Conservation (phyloP, 2,888 invertebrate genomes). For the Cotesia congregata region DNA sequence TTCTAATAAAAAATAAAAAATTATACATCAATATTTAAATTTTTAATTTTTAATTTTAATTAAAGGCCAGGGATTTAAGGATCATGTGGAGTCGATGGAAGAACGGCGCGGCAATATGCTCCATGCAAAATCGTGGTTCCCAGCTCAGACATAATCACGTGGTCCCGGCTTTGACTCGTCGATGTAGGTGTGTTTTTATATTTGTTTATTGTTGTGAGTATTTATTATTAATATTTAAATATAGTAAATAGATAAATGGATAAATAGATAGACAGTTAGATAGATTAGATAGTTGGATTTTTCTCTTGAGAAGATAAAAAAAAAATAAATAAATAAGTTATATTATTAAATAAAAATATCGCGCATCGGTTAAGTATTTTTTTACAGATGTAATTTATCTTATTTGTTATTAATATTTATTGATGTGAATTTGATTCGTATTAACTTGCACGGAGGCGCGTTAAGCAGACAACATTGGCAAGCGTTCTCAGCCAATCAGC, state of each 20-base stretch:
- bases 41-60: not conserved
- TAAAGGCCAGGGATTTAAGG: not conserved
- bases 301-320: not conserved
- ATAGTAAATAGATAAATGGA: not conserved
- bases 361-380: not conserved
- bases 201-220: constrained; percentile 41
- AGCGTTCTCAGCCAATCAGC: constrained; percentile 63
- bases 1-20: too few relatives aligned
- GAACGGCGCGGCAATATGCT: constrained; percentile 74
- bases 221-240: constrained; percentile 37
- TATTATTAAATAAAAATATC: not conserved
- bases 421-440: constrained; percentile 17
- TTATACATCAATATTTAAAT: not conserved
- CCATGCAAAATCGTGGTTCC: constrained; percentile 88
- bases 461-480: constrained; percentile 61
- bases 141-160: constrained; percentile 79
- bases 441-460: constrained; percentile 42
- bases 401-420: constrained; percentile 26
- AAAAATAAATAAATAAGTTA: not conserved
- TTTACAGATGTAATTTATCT: not conserved
- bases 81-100: constrained; percentile 72
- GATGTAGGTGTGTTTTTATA: constrained; percentile 62
- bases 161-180: constrained; percentile 74
- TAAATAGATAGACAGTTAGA: too few relatives aligned
- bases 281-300: not conserved